Base-by-base conservation (phyloP, 2,797 vertebrate genomes). In the Gallinago stenura region DNA sequence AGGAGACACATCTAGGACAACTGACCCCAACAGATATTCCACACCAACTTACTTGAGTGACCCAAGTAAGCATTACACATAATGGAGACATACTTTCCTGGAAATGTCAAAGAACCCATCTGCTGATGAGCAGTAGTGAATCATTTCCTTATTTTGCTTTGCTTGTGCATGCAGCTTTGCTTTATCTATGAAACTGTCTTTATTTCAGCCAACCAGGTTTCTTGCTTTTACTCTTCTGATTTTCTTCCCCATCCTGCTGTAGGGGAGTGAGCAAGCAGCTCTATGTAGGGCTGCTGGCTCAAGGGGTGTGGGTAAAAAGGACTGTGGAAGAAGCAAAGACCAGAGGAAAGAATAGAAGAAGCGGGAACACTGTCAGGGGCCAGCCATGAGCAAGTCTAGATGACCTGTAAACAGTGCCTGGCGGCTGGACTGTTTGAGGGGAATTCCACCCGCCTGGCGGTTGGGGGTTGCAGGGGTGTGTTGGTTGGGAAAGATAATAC, bases 11-110 rank as follows among this genome's bases (percentile, higher is more conserved):
- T 7, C 9, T 3, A 5, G 41, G 56, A 69, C 31, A 69, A 3
- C 0, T 64, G 41, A 62, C 18, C 9, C 7, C 50, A 17, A 16
- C 15, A 37, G 15, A 30, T 25, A n/a, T 77, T 13, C 35, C 14
- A 41, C 1, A 41, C 5, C 33, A 57, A 35, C 20, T 64, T 62
- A 26, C 16, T 6, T 37, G 43, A 5, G 18, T 57, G 43, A 22
- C 12, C 17, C 10, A 53, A 71, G 16, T 25, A 41, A 61, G 15
- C 0, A 1, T 39, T 48, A 19, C 1, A 1, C 1, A 1, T 50
- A 7, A 53, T 20, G 5, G 22, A 80, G 13, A 13, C 19, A 16
- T 30, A 26, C 14, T 51, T 68, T 37, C 37, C n/a, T 60, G 14
- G 37, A 77, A 26, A 45, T 45, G 39, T 6, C 37, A 77, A 43